phyloP scores from a whole-genome alignment of 2,797 vertebrate genomes.

The Fundulus diaphanus region DNA sequence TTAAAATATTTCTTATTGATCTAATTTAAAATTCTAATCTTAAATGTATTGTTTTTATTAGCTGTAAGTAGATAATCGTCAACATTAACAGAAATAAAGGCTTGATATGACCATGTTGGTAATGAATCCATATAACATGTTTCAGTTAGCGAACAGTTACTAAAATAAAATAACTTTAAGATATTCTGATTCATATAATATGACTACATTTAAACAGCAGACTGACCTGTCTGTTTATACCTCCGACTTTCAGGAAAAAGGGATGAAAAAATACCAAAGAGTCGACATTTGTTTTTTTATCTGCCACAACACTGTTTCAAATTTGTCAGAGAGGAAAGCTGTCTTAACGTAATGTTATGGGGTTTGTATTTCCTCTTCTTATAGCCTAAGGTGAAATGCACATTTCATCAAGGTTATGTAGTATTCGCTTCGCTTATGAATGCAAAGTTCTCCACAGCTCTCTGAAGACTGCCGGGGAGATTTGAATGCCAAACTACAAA shows the following conservation, averaged over 20 bases:
- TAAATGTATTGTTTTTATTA: not conserved
- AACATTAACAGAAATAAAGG: not conserved
- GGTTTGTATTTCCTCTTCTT: conserved; percentile 72
- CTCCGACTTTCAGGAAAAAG: conserved; percentile 35
- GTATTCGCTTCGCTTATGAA: conserved; percentile 75
- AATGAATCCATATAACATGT: not conserved
- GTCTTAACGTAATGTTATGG: conserved; percentile 68
- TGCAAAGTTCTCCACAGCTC: conserved; percentile 75
- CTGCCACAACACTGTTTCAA: conserved; percentile 68
- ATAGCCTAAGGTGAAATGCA: conserved; percentile 82
- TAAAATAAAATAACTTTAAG: not conserved
- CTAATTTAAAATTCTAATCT: not conserved
- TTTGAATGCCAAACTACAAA: conserved; percentile 80
- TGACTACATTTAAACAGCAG: conserved; percentile 23
- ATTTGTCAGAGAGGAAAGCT: conserved; percentile 64
- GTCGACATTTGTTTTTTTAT: conserved; percentile 65
- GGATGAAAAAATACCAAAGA: conserved; percentile 41
- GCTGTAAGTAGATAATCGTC: not conserved
- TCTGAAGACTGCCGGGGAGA: conserved; percentile 78
- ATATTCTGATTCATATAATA: not conserved
- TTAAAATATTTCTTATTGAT: not conserved
- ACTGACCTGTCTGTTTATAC: conserved; percentile 55
- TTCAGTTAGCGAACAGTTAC: not conserved
- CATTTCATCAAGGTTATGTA: conserved; percentile 84
- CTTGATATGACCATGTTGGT: not conserved